A percentile compares a stretch with the other conserved stretches of the same genome.
phyloP scores from a whole-genome alignment of 2,113 vertebrate species.

The Sprattus sprattus region DNA sequence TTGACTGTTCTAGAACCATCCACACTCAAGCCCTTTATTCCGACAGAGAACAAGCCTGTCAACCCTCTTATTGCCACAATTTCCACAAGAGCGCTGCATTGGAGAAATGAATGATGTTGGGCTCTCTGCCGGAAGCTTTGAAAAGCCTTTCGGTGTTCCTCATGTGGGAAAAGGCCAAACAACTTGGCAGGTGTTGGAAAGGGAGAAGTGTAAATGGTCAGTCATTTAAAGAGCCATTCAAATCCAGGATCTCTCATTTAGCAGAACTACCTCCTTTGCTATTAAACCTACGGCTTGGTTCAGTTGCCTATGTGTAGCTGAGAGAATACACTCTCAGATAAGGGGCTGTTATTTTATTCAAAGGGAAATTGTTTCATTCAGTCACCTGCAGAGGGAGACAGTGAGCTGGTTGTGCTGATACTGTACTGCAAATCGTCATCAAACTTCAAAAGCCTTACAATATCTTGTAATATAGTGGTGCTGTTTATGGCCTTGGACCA shows the following conservation, averaged over 20 bases:
- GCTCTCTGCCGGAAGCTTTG: background rate
- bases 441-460: background rate
- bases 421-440: no score
- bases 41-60: background rate
- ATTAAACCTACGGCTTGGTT: background rate
- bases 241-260: conserved; percentile 26
- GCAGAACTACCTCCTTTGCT: background rate
- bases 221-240: conserved; percentile 13
- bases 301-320: background rate
- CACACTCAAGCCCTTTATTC: conserved; percentile 6
- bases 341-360: background rate
- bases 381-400: background rate
- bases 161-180: background rate
- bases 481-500: background rate
- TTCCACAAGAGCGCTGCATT: conserved; percentile 25
- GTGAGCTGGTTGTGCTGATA: background rate
- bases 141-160: background rate
- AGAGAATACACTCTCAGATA: no score
- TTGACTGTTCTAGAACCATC: background rate
- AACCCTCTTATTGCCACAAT: conserved; percentile 18
- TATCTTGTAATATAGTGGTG: background rate
- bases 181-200: background rate
- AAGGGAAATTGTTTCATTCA: background rate
- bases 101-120: background rate
- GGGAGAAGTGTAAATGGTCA: conserved; percentile 15